Percentiles rank a stretch among this genome's conserved stretches.
phyloP scores from a whole-genome alignment of 2,888 invertebrate genomes.

The Eupithecia centaureata region DNA sequence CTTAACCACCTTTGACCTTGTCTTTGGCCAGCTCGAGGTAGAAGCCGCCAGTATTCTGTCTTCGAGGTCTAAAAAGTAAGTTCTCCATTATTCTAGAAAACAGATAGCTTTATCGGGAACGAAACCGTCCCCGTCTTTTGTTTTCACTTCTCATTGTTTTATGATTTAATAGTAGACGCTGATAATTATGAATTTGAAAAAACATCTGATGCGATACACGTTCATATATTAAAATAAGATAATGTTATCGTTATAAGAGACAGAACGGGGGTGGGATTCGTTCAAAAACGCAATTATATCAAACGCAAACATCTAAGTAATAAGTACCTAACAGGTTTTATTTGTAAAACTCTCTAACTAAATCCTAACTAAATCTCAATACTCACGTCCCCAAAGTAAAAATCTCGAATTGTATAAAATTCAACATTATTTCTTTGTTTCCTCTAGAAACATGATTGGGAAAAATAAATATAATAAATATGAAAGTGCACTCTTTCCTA shows the following conservation, averaged over 20 bases:
- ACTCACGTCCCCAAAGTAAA: too few relatives aligned
- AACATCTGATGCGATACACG: too few relatives aligned
- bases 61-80: conserved; percentile 76
- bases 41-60: conserved; percentile 82
- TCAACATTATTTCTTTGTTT: too few relatives aligned
- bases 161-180: neutral
- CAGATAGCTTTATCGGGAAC: neutral
- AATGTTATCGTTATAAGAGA: too few relatives aligned
- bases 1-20: conserved; percentile 78
- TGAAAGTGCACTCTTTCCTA: too few relatives aligned
- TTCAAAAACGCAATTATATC: neutral
- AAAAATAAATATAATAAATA: too few relatives aligned
- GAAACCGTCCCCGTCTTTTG: neutral
- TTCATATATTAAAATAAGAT: too few relatives aligned
- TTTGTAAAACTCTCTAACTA: too few relatives aligned
- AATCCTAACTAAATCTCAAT: too few relatives aligned
- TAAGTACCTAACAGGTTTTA: neutral
- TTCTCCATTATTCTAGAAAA: neutral
- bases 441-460: too few relatives aligned
- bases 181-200: neutral
- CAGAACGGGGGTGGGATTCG: neutral
- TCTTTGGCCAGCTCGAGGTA: conserved; percentile 80
- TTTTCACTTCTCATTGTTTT: neutral
- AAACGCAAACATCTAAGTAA: too few relatives aligned
- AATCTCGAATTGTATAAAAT: too few relatives aligned